Conservation (phyloP, 2,797 vertebrate genomes). For the Pipistrellus pipistrellus region DNA sequence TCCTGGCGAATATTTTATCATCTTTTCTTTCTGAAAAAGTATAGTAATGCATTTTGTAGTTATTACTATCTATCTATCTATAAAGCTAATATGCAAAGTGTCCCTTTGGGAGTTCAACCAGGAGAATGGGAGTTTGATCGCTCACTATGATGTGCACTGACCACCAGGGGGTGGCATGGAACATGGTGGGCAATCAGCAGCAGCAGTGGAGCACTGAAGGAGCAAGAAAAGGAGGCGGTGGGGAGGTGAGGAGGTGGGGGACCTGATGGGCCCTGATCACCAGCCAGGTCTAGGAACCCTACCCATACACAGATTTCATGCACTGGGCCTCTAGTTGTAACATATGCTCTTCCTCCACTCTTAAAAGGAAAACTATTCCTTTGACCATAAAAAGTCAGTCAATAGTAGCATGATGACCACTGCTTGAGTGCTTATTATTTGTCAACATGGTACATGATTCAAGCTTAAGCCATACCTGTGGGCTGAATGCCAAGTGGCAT, state of each 20-base stretch:
- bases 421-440: neutral
- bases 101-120: too few relatives aligned
- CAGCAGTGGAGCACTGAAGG: too few relatives aligned
- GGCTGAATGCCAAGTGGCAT: neutral
- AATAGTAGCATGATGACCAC: neutral
- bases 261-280: too few relatives aligned
- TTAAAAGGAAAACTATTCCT: neutral
- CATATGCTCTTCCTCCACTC: neutral
- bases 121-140: too few relatives aligned
- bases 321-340: neutral
- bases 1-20: neutral
- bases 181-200: too few relatives aligned
- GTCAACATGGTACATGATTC: accelerated
- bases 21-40: constrained; percentile 30
- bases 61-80: neutral
- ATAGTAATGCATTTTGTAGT: neutral
- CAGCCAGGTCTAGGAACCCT: too few relatives aligned
- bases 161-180: too few relatives aligned
- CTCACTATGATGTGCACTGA: too few relatives aligned
- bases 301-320: too few relatives aligned
- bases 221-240: too few relatives aligned
- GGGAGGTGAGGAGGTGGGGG: too few relatives aligned
- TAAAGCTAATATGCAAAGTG: too few relatives aligned
- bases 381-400: constrained; percentile 9
- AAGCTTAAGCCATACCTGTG: neutral